phyloP scores from a whole-genome alignment of 1,140 invertebrate genomes.

The Aleiodes sp. region DNA sequence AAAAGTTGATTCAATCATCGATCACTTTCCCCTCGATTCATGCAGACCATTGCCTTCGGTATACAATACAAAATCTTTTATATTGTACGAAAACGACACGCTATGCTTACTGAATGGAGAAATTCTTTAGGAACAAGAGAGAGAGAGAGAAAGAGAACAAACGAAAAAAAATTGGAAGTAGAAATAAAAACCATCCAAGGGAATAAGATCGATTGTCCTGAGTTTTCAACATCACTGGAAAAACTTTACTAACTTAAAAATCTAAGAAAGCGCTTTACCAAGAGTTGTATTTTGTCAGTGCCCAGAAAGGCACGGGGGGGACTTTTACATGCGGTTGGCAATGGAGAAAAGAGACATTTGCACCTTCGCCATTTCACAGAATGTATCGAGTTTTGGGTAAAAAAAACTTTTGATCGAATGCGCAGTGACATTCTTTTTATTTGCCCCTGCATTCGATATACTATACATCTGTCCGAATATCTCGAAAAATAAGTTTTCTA shows the following conservation, averaged over 20 bases:
- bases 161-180: not conserved
- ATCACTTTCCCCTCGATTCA: too few relatives aligned
- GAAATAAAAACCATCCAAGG: not conserved
- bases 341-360: not conserved
- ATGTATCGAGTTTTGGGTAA: not conserved
- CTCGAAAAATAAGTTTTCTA: not conserved
- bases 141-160: not conserved
- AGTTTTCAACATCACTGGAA: not conserved
- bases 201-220: not conserved
- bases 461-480: slow-evolving; percentile 9
- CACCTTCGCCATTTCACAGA: not conserved
- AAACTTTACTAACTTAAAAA: slow-evolving; percentile 15
- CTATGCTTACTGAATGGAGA: too few relatives aligned
- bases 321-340: not conserved
- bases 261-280: slow-evolving; percentile 9
- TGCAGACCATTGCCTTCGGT: too few relatives aligned
- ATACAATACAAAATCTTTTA: too few relatives aligned
- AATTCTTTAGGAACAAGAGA: not conserved
- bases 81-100: too few relatives aligned
- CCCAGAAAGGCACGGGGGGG: too few relatives aligned
- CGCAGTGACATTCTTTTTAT: not conserved
- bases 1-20: too few relatives aligned
- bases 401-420: slow-evolving; percentile 18
- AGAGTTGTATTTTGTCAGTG: slow-evolving; percentile 7
- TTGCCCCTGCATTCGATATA: not conserved